Conservation (phyloP, 2,113 vertebrate species). For the Leptobrachium leishanense region DNA sequence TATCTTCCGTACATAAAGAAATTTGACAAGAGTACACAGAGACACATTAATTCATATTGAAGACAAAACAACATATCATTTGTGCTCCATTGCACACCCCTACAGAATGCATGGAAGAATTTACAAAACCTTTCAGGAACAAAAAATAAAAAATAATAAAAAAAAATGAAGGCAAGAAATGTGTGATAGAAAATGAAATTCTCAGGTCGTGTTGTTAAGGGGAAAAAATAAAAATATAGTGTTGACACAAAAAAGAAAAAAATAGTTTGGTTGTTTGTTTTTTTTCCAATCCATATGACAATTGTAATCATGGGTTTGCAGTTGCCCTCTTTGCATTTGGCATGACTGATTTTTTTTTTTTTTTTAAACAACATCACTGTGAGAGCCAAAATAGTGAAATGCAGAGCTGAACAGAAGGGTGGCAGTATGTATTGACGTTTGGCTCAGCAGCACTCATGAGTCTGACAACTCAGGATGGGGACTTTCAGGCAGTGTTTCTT, state of each 20-base stretch:
- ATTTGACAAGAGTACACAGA: conserved; percentile 59
- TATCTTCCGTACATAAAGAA: conserved; percentile 61
- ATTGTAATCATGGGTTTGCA: conserved; percentile 62
- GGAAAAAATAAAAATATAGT: conserved; percentile 53
- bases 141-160: not conserved
- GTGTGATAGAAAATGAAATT: conserved; percentile 38
- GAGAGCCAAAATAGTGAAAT: conserved; percentile 65
- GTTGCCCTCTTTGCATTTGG: conserved; percentile 60
- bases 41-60: conserved; percentile 57
- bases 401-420: conserved; percentile 65
- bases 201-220: conserved; percentile 59
- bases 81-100: conserved; percentile 62
- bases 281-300: conserved; percentile 60
- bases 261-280: conserved; percentile 54
- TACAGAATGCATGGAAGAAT: conserved; percentile 53
- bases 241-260: conserved; percentile 54
- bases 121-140: conserved; percentile 55
- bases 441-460: conserved; percentile 61
- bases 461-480: conserved; percentile 65
- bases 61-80: conserved; percentile 62
- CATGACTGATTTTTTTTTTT: conserved; percentile 52
- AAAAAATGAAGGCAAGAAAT: not conserved
- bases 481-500: conserved; percentile 68
- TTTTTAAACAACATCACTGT: conserved; percentile 64
- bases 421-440: conserved; percentile 63